phyloP scores from a whole-genome alignment of 2,888 invertebrate genomes.

The Pseudanteris insignis region DNA sequence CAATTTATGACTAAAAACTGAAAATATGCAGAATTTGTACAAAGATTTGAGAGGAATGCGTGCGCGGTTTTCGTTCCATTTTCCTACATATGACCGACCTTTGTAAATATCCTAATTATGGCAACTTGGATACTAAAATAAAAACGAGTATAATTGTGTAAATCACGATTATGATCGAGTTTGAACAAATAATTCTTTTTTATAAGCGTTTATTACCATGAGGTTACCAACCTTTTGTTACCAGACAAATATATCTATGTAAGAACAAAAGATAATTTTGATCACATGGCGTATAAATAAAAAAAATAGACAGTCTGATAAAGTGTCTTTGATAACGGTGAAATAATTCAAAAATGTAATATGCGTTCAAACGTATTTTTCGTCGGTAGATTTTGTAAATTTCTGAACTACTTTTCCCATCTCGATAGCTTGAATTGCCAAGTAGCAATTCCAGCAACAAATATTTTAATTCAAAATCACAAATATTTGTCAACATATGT shows the following conservation, averaged over 20 bases:
- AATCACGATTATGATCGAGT: slow-evolving; percentile 24
- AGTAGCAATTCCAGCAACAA: slow-evolving; percentile 20
- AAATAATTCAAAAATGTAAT: too few relatives aligned
- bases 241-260: slow-evolving; percentile 20
- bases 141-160: too few relatives aligned
- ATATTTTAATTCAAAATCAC: slow-evolving; percentile 33
- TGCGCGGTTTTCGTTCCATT: slow-evolving; percentile 9
- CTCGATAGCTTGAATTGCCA: slow-evolving; percentile 25
- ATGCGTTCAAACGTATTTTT: slow-evolving; percentile 21
- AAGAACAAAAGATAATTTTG: slow-evolving; percentile 24
- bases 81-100: too few relatives aligned
- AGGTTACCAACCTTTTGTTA: slow-evolving; percentile 20
- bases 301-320: slow-evolving; percentile 29
- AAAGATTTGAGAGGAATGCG: slow-evolving; percentile 3
- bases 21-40: neutral
- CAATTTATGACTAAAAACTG: neutral
- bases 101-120: too few relatives aligned
- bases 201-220: slow-evolving; percentile 26
- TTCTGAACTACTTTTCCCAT: slow-evolving; percentile 37
- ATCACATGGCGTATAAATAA: slow-evolving; percentile 6
- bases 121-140: too few relatives aligned
- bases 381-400: slow-evolving; percentile 26
- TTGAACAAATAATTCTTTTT: slow-evolving; percentile 11
- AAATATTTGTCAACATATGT: slow-evolving; percentile 41
- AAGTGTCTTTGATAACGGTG: slow-evolving; percentile 31